A percentile compares a stretch with the other conserved stretches of the same genome.
These are phyloP conservation scores for Shinisaurus crocodilurus DNA, from an alignment of 2,113 vertebrate genomes.

Conservation along the genomic window DNA sequence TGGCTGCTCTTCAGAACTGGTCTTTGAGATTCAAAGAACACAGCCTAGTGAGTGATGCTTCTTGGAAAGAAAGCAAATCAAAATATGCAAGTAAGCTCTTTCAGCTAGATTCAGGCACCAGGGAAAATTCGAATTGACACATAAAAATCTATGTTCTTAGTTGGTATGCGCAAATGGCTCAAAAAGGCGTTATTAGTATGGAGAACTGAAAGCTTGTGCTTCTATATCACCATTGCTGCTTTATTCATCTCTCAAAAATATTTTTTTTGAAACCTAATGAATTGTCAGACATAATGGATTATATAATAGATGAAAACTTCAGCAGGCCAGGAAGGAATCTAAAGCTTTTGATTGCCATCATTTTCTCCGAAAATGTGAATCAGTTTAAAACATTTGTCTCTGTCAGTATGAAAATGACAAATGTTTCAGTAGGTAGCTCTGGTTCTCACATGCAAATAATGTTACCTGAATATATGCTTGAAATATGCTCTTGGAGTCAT, in stretches of 20 bases:
- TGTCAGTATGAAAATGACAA: conserved; percentile 21
- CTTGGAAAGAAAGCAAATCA: conserved; percentile 39
- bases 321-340: background rate
- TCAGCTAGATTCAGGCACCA: background rate
- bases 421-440: conserved; percentile 47
- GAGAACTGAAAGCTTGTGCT: conserved; percentile 1
- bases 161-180: background rate
- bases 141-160: conserved; percentile 25
- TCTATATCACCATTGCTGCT: background rate
- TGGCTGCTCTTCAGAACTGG: conserved; percentile 24
- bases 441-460: conserved; percentile 64
- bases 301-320: conserved; percentile 12
- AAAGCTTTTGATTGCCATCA: background rate
- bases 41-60: background rate
- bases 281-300: conserved; percentile 39
- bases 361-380: conserved; percentile 51
- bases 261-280: conserved; percentile 38
- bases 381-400: conserved; percentile 47
- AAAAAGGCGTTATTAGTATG: conserved; percentile 15
- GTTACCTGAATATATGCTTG: conserved; percentile 48
- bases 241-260: conserved; percentile 33
- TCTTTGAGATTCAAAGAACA: background rate
- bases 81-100: conserved; percentile 15
- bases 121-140: conserved; percentile 4
- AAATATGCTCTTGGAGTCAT: conserved; percentile 62